These are phyloP conservation scores for Herpetotheres cachinnans DNA, from an alignment of 2,113 vertebrate genomes.

Conservation along the genomic window DNA sequence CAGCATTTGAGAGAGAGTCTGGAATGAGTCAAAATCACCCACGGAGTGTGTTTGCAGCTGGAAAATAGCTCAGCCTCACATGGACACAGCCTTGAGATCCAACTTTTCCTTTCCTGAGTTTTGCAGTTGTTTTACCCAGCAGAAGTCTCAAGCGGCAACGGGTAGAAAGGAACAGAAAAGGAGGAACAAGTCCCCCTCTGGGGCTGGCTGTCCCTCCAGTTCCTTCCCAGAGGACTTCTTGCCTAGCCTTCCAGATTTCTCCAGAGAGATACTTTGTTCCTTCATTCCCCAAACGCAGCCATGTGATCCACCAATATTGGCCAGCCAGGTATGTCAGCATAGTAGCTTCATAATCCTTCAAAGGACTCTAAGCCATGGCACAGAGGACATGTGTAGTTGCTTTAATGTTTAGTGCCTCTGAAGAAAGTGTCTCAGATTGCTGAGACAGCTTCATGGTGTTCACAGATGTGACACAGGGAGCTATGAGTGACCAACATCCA, in stretches of 20 bases:
- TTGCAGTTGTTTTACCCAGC: background rate
- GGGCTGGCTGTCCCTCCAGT: background rate
- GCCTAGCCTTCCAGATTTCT: background rate
- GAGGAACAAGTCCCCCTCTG: fast-evolving
- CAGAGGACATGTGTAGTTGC: background rate
- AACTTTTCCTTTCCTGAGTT: background rate
- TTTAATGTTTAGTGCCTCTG: background rate
- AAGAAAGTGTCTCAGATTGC: background rate
- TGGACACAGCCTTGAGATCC: fast-evolving
- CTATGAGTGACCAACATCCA: background rate
- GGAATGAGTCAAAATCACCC: background rate
- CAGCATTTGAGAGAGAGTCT: background rate
- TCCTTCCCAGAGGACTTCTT: background rate
- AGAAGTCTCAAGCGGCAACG: background rate
- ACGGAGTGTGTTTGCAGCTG: background rate
- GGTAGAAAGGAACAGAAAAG: background rate
- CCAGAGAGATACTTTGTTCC: background rate
- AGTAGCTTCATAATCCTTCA: background rate
- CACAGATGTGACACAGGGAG: background rate
- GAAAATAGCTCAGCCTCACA: background rate
- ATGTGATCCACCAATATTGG: background rate
- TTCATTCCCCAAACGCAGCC: background rate
- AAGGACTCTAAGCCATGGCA: background rate
- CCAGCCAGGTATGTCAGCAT: background rate
- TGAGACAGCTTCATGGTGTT: background rate